Conservation (phyloP, 1,140 invertebrate species). For the Drosophila erecta region DNA sequence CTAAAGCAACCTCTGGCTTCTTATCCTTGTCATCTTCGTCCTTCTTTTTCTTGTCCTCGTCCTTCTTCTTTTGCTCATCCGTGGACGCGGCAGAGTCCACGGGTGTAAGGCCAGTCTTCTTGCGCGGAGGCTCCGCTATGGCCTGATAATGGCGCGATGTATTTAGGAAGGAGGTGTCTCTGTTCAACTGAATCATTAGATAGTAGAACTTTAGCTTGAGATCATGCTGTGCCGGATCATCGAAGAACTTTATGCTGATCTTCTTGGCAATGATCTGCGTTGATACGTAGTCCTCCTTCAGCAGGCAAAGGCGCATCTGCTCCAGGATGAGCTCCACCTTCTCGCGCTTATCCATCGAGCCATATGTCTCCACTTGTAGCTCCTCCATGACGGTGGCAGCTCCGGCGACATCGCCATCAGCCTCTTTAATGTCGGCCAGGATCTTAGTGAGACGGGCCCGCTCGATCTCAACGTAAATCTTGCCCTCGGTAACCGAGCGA, state of each 20-base stretch:
- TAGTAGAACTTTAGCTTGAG: slow-evolving; percentile 98
- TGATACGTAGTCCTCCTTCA: slow-evolving; percentile 98
- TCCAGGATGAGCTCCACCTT: slow-evolving; percentile 99
- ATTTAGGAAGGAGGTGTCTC: slow-evolving; percentile 96
- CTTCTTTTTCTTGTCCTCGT: slow-evolving; percentile 66
- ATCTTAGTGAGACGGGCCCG: slow-evolving; percentile 97
- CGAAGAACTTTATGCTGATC: slow-evolving; percentile 98
- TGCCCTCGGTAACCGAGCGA: slow-evolving; percentile 97
- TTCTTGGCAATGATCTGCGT: slow-evolving; percentile 99
- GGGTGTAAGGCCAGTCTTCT: slow-evolving; percentile 75
- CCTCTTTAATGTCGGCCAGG: slow-evolving; percentile 96
- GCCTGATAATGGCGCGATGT: slow-evolving; percentile 97
- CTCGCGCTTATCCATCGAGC: slow-evolving; percentile 99
- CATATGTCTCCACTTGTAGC: slow-evolving; percentile 99
- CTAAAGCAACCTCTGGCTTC: slow-evolving; percentile 40
- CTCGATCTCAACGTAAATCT: slow-evolving; percentile 99
- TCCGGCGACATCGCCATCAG: slow-evolving; percentile 94
- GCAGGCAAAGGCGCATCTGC: slow-evolving; percentile 98
- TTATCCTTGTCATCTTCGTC: slow-evolving; percentile 67
- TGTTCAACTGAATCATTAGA: slow-evolving; percentile 97
- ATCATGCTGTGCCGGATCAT: slow-evolving; percentile 88
- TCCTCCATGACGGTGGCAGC: slow-evolving; percentile 98
- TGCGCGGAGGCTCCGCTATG: slow-evolving; percentile 91
- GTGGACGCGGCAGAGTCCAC: slow-evolving; percentile 50
- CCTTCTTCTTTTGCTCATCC: slow-evolving; percentile 70